These are phyloP conservation scores for Chrysopilus asiliformis DNA, from an alignment of 2,888 invertebrate species.

Conservation along the genomic window DNA sequence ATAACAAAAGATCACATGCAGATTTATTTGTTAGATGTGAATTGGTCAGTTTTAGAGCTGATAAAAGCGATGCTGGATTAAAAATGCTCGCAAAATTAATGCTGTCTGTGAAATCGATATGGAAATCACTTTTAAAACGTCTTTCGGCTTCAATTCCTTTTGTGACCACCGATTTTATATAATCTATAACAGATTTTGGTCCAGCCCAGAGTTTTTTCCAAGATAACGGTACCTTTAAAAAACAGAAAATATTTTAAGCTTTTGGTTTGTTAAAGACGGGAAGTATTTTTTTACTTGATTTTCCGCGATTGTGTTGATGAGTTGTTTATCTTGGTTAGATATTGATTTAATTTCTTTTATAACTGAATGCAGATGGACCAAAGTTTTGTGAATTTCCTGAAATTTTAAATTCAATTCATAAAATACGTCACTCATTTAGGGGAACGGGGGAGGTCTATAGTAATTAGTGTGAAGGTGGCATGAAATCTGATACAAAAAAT, in stretches of 20 bases:
- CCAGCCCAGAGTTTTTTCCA: conserved; percentile 34
- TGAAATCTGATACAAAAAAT: no score
- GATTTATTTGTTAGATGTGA: conserved; percentile 25
- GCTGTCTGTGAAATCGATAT: conserved; percentile 22
- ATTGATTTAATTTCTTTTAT: conserved; percentile 19
- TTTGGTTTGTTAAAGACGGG: neutral
- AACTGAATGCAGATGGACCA: conserved; percentile 24
- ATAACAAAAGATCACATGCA: conserved; percentile 24
- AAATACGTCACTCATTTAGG: no score
- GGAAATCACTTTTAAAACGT: conserved; percentile 23
- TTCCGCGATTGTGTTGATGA: conserved; percentile 23
- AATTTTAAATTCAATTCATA: no score
- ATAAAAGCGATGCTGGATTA: conserved; percentile 31
- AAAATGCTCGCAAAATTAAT: conserved; percentile 28
- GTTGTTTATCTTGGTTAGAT: conserved; percentile 16
- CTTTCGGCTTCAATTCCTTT: conserved; percentile 27
- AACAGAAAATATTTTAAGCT: neutral
- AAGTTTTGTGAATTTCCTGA: conserved; percentile 28
- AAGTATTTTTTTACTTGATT: conserved; percentile 21
- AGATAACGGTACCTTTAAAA: conserved; percentile 23
- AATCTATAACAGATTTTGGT: conserved; percentile 28
- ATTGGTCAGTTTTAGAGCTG: conserved; percentile 28
- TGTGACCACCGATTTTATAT: conserved; percentile 26
- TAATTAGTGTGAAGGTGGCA: no score
- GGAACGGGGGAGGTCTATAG: conserved; percentile 1